phyloP scores from a whole-genome alignment of 2,113 vertebrate genomes.

The Heliornis fulica region DNA sequence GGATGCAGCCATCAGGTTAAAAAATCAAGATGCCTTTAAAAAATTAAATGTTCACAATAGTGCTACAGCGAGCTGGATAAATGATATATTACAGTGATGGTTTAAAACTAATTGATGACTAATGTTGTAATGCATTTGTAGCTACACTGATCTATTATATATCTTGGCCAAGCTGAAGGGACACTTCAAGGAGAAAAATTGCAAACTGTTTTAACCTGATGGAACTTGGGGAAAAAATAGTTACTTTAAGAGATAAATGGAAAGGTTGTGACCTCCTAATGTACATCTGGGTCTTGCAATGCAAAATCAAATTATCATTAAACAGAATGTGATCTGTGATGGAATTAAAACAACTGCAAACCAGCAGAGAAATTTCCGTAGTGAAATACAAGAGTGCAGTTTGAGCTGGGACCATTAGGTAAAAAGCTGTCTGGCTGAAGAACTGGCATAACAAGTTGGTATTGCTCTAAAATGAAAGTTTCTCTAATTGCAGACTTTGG shows the following conservation, averaged over 20 bases:
- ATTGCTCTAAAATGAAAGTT: slow-evolving; percentile 20
- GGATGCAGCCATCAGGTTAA: slow-evolving; percentile 69
- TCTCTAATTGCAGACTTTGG: slow-evolving; percentile 28
- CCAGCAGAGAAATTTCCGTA: slow-evolving; percentile 13
- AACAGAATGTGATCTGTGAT: slow-evolving; percentile 61
- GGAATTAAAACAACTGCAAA: slow-evolving; percentile 42
- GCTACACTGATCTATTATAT: slow-evolving; percentile 79
- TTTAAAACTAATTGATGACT: slow-evolving; percentile 84
- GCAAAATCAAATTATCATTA: slow-evolving; percentile 80
- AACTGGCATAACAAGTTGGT: slow-evolving; percentile 29
- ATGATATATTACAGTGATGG: slow-evolving; percentile 76
- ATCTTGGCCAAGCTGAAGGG: slow-evolving; percentile 74
- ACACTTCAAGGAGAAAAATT: slow-evolving; percentile 81
- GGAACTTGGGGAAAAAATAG: slow-evolving; percentile 72
- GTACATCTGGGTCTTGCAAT: slow-evolving; percentile 73
- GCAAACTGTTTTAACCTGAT: slow-evolving; percentile 81
- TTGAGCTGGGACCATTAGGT: not conserved
- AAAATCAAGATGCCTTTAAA: slow-evolving; percentile 74
- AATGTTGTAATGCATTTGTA: slow-evolving; percentile 81
- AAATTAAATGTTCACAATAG: slow-evolving; percentile 79
- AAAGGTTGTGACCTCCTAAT: slow-evolving; percentile 71
- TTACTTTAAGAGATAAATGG: slow-evolving; percentile 78
- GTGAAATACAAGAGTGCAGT: not conserved
- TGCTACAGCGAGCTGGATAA: slow-evolving; percentile 73
- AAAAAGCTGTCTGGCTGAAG: not conserved